A percentile compares a stretch with the other conserved stretches of the same genome.
Evolutionary conservation across 2,797 vertebrate genomes (phyloP).

Genomic region (Darevskia mixta): DNA sequence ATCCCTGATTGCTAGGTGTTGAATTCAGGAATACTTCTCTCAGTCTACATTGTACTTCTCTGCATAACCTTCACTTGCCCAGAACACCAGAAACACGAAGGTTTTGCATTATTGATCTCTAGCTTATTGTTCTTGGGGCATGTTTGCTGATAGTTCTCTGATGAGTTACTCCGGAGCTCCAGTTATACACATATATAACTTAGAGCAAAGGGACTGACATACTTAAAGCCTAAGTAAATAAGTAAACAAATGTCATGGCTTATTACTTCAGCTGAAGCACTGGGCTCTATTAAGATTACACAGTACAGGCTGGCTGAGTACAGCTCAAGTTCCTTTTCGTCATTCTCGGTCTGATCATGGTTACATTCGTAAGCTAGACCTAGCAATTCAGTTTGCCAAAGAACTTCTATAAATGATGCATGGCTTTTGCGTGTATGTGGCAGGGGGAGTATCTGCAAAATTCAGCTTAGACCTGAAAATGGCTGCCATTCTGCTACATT

Average conservation of each 20-base stretch:
- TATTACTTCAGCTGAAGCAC: slow-evolving; percentile 16
- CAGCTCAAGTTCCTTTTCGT: background rate
- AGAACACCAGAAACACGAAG: background rate
- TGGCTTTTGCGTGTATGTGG: background rate
- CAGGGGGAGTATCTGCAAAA: background rate
- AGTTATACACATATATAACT: background rate
- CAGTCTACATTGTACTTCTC: background rate
- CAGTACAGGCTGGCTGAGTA: background rate
- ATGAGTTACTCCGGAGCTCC: background rate
- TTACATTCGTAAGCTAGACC: background rate
- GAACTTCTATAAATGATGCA: background rate
- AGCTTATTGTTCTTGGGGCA: slow-evolving; percentile 17
- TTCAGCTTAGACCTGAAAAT: background rate
- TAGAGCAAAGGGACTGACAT: background rate
- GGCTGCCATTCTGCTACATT: background rate
- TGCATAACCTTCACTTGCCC: background rate
- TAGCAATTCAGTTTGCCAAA: background rate
- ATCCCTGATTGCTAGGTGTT: too few species aligned
- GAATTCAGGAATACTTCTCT: background rate
- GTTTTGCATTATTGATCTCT: slow-evolving; percentile 34
- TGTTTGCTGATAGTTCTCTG: slow-evolving; percentile 19
- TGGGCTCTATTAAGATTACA: slow-evolving; percentile 18
- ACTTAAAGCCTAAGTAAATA: slow-evolving; percentile 28
- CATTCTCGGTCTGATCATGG: background rate
- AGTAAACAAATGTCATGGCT: slow-evolving; percentile 26